A percentile compares a stretch with the other conserved stretches of the same genome.
phyloP scores from a whole-genome alignment of 2,888 invertebrate species.

The Phlogophora meticulosa region DNA sequence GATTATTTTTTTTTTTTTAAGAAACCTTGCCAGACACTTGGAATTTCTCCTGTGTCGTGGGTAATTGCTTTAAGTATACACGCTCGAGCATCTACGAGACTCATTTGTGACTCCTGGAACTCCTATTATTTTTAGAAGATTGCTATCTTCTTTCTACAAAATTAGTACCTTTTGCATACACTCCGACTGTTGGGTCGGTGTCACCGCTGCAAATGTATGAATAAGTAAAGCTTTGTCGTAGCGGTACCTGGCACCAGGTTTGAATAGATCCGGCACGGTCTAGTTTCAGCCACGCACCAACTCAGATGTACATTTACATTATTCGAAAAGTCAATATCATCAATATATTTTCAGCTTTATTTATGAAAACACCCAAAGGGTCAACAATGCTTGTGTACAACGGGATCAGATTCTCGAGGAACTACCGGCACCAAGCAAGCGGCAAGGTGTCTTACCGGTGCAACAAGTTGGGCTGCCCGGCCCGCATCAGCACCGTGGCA shows the following conservation, averaged over 20 bases:
- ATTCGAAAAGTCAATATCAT: not conserved
- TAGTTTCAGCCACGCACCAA: not conserved
- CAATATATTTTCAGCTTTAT: constrained; percentile 64
- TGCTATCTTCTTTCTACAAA: no score
- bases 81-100: no score
- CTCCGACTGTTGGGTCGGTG: no score
- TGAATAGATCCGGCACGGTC: no score
- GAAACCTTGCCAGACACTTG: no score
- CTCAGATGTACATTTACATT: no score
- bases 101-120: no score
- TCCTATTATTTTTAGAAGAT: no score
- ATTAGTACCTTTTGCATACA: no score
- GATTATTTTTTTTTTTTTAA: no score
- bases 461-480: constrained; percentile 76
- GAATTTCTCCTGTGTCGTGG: no score
- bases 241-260: not conserved
- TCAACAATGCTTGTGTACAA: constrained; percentile 72
- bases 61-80: no score
- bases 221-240: not conserved
- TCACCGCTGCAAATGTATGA: not conserved
- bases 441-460: constrained; percentile 79
- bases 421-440: constrained; percentile 76
- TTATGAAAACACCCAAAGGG: constrained; percentile 71
- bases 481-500: constrained; percentile 74
- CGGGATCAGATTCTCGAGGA: constrained; percentile 74